These are phyloP conservation scores for Darwinula stevensoni DNA, from an alignment of 2,888 invertebrate genomes.

Conservation along the genomic window DNA sequence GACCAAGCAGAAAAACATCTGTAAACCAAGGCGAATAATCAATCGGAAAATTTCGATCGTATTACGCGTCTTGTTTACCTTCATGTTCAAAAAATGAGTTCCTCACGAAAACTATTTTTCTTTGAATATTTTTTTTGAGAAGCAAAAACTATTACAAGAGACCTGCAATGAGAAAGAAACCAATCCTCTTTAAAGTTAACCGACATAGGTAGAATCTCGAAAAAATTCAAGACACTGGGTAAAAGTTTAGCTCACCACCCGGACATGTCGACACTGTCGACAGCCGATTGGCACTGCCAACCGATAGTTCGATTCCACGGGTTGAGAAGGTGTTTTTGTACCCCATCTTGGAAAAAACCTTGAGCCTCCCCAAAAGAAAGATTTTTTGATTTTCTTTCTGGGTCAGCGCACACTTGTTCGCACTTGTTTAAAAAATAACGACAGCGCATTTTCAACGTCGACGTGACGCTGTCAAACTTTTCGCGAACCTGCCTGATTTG, in stretches of 20 bases:
- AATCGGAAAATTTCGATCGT: not conserved
- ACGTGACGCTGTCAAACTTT: conserved; percentile 1
- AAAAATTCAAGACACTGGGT: conserved; percentile 1
- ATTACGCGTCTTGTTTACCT: conserved; percentile 1
- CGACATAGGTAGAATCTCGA: not conserved
- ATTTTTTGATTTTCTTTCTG: not conserved
- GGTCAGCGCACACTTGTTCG: conserved; percentile 2
- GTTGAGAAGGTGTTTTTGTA: conserved; percentile 2
- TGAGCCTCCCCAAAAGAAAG: conserved; percentile 1
- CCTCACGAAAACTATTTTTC: not conserved
- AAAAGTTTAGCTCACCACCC: not conserved
- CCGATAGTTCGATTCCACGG: not conserved
- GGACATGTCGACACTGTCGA: conserved; percentile 2
- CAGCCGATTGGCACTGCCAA: conserved; percentile 2
- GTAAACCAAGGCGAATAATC: conserved; percentile 1
- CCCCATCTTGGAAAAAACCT: conserved; percentile 1
- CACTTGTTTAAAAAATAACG: not conserved
- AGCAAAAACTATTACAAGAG: not conserved
- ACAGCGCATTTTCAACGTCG: conserved; percentile 1
- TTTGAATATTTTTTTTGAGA: not conserved
- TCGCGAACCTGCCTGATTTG: conserved; percentile 2
- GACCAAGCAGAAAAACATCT: not conserved
- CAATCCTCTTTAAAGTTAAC: not conserved
- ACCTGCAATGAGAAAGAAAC: not conserved
- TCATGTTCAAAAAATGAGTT: too few species aligned